Evolutionary conservation across 2,888 invertebrate species (phyloP).

Genomic region (Melanostoma scalare): DNA sequence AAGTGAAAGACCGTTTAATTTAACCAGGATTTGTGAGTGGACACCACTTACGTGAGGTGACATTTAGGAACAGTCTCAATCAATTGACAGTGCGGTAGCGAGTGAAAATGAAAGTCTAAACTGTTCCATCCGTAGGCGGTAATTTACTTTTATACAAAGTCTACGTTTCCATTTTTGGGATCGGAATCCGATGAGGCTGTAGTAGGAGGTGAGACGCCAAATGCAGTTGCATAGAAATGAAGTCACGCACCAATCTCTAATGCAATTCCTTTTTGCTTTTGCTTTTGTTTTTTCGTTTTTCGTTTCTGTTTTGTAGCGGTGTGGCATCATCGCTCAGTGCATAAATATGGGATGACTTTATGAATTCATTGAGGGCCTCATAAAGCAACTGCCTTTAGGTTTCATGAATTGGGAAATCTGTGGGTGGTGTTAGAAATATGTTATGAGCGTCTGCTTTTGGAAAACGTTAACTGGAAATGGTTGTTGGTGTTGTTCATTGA

Average conservation of each 20-base stretch:
- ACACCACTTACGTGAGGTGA: conserved; percentile 51
- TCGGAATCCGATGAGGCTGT: conserved; percentile 46
- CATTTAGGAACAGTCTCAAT: conserved; percentile 41
- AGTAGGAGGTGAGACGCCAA: conserved; percentile 57
- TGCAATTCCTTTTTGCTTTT: conserved; percentile 45
- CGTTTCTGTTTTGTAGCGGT: background rate
- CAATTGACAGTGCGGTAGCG: conserved; percentile 1
- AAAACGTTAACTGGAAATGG: conserved; percentile 6
- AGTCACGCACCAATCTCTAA: conserved; percentile 72
- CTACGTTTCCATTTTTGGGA: conserved; percentile 49
- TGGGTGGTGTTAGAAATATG: conserved; percentile 29
- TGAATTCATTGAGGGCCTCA: conserved; percentile 16
- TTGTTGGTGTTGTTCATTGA: conserved; percentile 22
- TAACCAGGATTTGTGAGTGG: background rate
- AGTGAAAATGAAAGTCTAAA: conserved; percentile 54
- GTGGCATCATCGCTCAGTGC: conserved; percentile 25
- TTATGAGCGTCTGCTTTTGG: conserved; percentile 5
- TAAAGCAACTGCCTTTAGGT: background rate
- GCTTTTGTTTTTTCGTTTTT: background rate
- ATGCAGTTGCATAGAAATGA: conserved; percentile 68
- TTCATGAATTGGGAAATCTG: conserved; percentile 8
- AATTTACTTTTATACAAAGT: conserved; percentile 67
- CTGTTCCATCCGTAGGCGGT: conserved; percentile 42
- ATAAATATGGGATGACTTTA: conserved; percentile 5
- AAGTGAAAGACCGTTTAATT: background rate